phyloP scores from a whole-genome alignment of 2,888 invertebrate species.

The Amitus sp. region DNA sequence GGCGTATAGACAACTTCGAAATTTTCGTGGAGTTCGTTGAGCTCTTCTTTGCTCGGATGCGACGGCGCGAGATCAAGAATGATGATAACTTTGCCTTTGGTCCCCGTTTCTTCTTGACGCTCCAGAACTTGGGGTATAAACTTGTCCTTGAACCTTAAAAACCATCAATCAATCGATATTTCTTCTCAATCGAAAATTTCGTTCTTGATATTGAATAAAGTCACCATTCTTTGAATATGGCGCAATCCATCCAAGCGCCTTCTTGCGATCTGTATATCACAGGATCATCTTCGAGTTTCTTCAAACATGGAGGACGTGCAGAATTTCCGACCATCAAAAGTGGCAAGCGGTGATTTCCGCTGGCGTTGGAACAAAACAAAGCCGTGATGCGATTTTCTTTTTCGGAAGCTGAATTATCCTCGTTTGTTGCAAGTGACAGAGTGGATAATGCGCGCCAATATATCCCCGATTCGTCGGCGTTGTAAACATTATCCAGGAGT shows the following conservation, averaged over 20 bases:
- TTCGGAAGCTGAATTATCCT: conserved; percentile 38
- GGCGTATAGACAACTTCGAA: too few relatives aligned
- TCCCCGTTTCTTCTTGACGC: too few relatives aligned
- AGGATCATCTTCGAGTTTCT: conserved; percentile 13
- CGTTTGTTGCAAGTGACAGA: conserved; percentile 23
- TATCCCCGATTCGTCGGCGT: conserved; percentile 41
- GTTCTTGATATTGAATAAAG: too few relatives aligned
- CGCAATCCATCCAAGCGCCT: conserved; percentile 43
- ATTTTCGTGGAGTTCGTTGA: too few relatives aligned
- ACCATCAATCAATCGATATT: too few relatives aligned
- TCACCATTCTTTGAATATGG: neutral
- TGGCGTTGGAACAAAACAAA: conserved; percentile 47
- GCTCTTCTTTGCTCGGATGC: too few relatives aligned
- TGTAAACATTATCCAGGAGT: conserved; percentile 36
- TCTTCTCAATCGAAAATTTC: too few relatives aligned
- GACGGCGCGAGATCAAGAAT: too few relatives aligned
- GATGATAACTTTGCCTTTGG: too few relatives aligned
- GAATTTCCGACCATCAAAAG: conserved; percentile 49
- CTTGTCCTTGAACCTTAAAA: too few relatives aligned
- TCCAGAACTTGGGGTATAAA: too few relatives aligned
- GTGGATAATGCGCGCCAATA: conserved; percentile 37
- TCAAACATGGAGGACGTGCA: conserved; percentile 40
- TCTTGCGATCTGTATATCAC: conserved; percentile 29
- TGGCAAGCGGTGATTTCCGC: conserved; percentile 47
- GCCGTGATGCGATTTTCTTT: conserved; percentile 46